phyloP scores from a whole-genome alignment of 2,888 invertebrate species.

The Monopis laevigella region DNA sequence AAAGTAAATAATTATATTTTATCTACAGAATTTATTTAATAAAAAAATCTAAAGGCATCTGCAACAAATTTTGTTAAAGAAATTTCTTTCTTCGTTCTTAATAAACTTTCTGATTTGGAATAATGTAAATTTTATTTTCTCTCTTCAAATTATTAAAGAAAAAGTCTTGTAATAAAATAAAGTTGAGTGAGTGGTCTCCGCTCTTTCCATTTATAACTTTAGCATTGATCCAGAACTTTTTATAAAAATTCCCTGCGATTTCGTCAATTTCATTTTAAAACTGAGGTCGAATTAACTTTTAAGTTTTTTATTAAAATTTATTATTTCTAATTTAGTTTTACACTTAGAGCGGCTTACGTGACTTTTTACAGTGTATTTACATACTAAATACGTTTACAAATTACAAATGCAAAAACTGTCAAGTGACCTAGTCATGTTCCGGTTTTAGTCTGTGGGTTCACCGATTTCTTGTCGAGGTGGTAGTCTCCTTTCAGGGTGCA shows the following conservation, averaged over 20 bases:
- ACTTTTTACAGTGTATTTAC: too few relatives aligned
- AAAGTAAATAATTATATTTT: background rate
- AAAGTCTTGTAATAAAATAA: conserved; percentile 46
- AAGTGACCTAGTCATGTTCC: too few relatives aligned
- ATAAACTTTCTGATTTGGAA: conserved; percentile 10
- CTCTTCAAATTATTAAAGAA: conserved; percentile 9
- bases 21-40: background rate
- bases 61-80: too few relatives aligned
- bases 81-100: background rate
- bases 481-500: too few relatives aligned
- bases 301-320: background rate
- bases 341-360: too few relatives aligned
- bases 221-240: conserved; percentile 46
- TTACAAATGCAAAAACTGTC: too few relatives aligned
- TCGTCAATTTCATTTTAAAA: conserved; percentile 7
- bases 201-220: conserved; percentile 58
- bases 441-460: too few relatives aligned
- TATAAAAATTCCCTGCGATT: conserved; percentile 7
- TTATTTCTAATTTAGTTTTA: background rate
- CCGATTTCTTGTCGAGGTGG: too few relatives aligned
- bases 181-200: conserved; percentile 38
- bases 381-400: too few relatives aligned
- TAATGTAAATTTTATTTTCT: conserved; percentile 7
- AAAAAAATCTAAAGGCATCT: background rate
- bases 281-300: conserved; percentile 1